Base-by-base conservation (phyloP, 2,888 invertebrate species). In the Pedicia rivosa region DNA sequence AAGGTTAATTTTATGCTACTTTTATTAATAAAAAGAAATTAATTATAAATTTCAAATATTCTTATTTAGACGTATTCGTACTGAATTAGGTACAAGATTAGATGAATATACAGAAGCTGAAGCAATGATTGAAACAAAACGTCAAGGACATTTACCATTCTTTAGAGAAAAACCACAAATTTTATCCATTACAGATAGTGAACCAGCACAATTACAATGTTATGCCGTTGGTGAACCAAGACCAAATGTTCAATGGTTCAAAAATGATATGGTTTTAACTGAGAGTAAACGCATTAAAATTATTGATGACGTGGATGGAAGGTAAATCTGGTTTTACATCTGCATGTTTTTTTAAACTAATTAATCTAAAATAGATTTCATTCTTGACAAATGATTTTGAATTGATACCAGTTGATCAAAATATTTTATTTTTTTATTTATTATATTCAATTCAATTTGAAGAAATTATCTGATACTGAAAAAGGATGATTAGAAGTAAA, bases 91-190 rank as follows among this genome's bases (percentile, higher is more conserved):
- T n/a, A 74, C 79, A 3, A 64, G 87, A 12, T 68, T 86, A 34
- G 87, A 87, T 54, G 78, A 80, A 39, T 86, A 87, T 51, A 83
- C 82, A 0, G 88, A 90, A 59, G 84, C 84, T 0, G 81, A 87
- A 55, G 87, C 87, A 5, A 65, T 86, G 51, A 72, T 87, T 54
- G 80, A 83, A 56, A 70, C 74, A 42, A 78, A 81, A 57, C 73
- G 78, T 48, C 72, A 77, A 44, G 77, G 83, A 26, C 74, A 79
- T 42, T 64, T 76, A 13, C 92, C 94, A 5, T 91, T 92, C 68
- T 86, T 97, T 65, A 70, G 90, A 34, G 90, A 90, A 55, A 94
- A 94, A 49, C 87, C 95, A 0, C 80, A 82, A 54, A 71, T 83
- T 14, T 68, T 78, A 10, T 84, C 91, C 7, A 78, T 88, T 50